Evolutionary conservation across 2,797 vertebrate genomes (phyloP), one percentile per base, ranked within the genome.

Genomic region (Melanotaenia nigrans): DNA sequence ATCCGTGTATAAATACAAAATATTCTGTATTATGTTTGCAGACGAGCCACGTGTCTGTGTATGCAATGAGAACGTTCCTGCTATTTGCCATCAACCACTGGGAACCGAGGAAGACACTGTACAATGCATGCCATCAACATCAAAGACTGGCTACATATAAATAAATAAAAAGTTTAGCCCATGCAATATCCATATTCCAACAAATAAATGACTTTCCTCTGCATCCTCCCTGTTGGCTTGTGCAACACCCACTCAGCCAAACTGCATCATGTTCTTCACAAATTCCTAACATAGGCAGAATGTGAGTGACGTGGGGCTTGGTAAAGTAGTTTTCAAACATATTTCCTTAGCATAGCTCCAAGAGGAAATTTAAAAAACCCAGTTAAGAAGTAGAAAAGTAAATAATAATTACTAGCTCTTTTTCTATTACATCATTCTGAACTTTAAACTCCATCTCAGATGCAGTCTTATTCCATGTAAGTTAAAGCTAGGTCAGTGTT

Each of bases 241-340:
- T 69, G 77, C 74, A 83, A 79, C 85, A 72, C 73, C 80, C 78
- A 82, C 75, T 76, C 77, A 77, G 68, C 51, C 68, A 65, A 80
- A 78, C 69, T 57, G 71, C 53, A 84, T 81, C 65, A 22, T 74
- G 78, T 81, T 83, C 78, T 73, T 54, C 61, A 61, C 71, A 85
- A 87, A 89, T 79, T 56, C 76, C 77, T 74, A 78, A 82, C 79
- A 74, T 25, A 63, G 42, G 55, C 81, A 84, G 68, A 77, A 81
- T 63, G 40, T 61, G 77, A 79, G 74, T 65, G 77, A 83, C 0
- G 40, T 63, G 68, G 69, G 33, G 35, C 45, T 61, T 56, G 61
- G 25, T 64, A 59, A 64, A 80, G 70, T 42, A 70, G 61, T 70
- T 75, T 59, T 18, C 24, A 77, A 65, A 72, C 57, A 71, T 51